Conservation (phyloP, 2,888 invertebrate genomes). For the Macropis europaea region DNA sequence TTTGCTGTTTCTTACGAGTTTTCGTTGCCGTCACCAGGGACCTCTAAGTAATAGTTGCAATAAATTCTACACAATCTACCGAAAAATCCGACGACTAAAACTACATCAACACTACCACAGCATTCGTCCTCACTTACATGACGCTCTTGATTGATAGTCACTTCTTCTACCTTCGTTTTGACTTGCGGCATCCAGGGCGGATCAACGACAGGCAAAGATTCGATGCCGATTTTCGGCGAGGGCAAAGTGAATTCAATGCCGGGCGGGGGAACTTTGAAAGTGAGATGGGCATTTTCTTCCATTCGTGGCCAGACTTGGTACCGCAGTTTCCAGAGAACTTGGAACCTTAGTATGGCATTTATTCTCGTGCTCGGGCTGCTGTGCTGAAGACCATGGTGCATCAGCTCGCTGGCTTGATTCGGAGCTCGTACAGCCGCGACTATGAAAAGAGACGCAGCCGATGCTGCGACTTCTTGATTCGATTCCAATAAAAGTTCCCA, state of each 20-base stretch:
- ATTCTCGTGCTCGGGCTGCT: slow-evolving; percentile 90
- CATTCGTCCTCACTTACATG: slow-evolving; percentile 85
- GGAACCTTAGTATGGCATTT: slow-evolving; percentile 92
- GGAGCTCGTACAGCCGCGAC: slow-evolving; percentile 96
- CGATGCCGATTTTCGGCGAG: slow-evolving; percentile 98
- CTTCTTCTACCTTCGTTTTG: slow-evolving; percentile 99
- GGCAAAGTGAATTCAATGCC: slow-evolving; percentile 99
- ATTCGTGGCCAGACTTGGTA: slow-evolving; percentile 99
- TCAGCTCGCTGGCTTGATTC: slow-evolving; percentile 92
- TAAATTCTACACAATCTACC: slow-evolving; percentile 26
- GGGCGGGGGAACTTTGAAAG: slow-evolving; percentile 99
- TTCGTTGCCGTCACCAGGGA: slow-evolving; percentile 99
- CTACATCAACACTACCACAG: slow-evolving; percentile 19
- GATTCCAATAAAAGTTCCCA: slow-evolving; percentile 97
- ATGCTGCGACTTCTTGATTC: slow-evolving; percentile 92
- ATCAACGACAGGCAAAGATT: slow-evolving; percentile 96
- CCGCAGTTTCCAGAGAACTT: slow-evolving; percentile 97
- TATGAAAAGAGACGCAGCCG: slow-evolving; percentile 94
- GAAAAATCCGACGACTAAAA: slow-evolving; percentile 14
- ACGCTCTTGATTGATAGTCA: slow-evolving; percentile 98
- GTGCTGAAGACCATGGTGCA: slow-evolving; percentile 93
- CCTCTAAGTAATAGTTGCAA: slow-evolving; percentile 82
- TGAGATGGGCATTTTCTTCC: slow-evolving; percentile 97
- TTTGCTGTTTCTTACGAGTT: slow-evolving; percentile 99
- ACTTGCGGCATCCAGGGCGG: slow-evolving; percentile 99